Base-by-base conservation (phyloP, 2,888 invertebrate species). In the Trichopria drosophilae region DNA sequence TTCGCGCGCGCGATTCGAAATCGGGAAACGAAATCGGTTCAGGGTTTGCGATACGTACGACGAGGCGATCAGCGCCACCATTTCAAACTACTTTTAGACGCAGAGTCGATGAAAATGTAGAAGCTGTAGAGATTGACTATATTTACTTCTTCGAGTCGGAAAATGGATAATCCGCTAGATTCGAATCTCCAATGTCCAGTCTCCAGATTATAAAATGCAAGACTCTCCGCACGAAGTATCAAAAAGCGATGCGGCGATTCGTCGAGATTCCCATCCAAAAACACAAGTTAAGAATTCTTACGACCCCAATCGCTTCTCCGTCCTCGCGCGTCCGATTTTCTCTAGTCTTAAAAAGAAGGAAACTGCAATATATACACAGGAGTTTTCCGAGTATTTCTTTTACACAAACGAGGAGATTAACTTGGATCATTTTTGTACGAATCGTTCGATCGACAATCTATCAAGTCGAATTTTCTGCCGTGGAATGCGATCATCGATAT, bases 11-110 rank as follows among this genome's bases (percentile, higher is more conserved):
- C n/a, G n/a, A n/a, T n/a, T n/a, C n/a, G 42, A 37, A 47, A 57
- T 59, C 54, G 55, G 57, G 55, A 57, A 57, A n/a, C n/a, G n/a
- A n/a, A n/a, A n/a, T n/a, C n/a, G n/a, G n/a, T n/a, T n/a, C n/a
- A n/a, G n/a, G n/a, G n/a, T n/a, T n/a, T n/a, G n/a, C n/a, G n/a
- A n/a, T n/a, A n/a, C n/a, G n/a, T n/a, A n/a, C n/a, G n/a, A n/a
- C n/a, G n/a, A n/a, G n/a, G n/a, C n/a, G n/a, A n/a, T n/a, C n/a
- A n/a, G n/a, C n/a, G n/a, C 53, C 52, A 50, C 34, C 69, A 69
- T 73, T 72, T 69, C 63, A 69, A 69, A 71, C 61, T 65, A 58
- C 70, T 70, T 71, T 67, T 73, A 73, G 71, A 68, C 61, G 62
- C 69, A 71, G 67, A 68, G 63, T 61, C 60, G 60, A 50, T 51